Evolutionary conservation across 2,797 vertebrate species (phyloP).

Genomic region (Esox masquinongy): DNA sequence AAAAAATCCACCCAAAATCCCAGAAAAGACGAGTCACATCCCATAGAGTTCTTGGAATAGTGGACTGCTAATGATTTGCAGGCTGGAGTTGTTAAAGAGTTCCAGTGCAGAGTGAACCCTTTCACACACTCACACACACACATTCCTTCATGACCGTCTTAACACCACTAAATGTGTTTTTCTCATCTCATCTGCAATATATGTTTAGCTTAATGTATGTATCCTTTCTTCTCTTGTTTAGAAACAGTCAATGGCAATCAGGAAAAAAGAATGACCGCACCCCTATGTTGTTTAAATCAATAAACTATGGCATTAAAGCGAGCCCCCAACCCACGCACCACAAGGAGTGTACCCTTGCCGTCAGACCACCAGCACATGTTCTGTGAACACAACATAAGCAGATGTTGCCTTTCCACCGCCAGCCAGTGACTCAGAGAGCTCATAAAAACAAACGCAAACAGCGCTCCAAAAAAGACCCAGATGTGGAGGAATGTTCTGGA

Average conservation of each 20-base stretch:
- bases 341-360: not conserved
- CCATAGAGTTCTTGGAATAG: slow-evolving; percentile 73
- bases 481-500: slow-evolving; percentile 40
- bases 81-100: slow-evolving; percentile 47
- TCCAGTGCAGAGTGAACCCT: not conserved
- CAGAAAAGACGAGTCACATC: slow-evolving; percentile 75
- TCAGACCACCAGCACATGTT: slow-evolving; percentile 39
- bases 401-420: slow-evolving; percentile 46
- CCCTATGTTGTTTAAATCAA: not conserved
- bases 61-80: slow-evolving; percentile 75
- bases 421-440: slow-evolving; percentile 45
- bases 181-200: slow-evolving; percentile 32
- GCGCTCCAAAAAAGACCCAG: slow-evolving; percentile 24
- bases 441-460: slow-evolving; percentile 56
- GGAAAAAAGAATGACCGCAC: not conserved
- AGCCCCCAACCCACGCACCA: slow-evolving; percentile 16
- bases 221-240: not conserved
- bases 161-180: slow-evolving; percentile 22
- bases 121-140: too few species aligned
- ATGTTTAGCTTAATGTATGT: not conserved
- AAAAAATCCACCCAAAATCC: slow-evolving; percentile 59
- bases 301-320: not conserved
- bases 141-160: too few species aligned
- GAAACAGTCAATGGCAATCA: not conserved
- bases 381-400: slow-evolving; percentile 54